A percentile compares a stretch with the other conserved stretches of the same genome.
Conservation (phyloP, 2,888 invertebrate species). For the Lasioglossum villosulum region DNA sequence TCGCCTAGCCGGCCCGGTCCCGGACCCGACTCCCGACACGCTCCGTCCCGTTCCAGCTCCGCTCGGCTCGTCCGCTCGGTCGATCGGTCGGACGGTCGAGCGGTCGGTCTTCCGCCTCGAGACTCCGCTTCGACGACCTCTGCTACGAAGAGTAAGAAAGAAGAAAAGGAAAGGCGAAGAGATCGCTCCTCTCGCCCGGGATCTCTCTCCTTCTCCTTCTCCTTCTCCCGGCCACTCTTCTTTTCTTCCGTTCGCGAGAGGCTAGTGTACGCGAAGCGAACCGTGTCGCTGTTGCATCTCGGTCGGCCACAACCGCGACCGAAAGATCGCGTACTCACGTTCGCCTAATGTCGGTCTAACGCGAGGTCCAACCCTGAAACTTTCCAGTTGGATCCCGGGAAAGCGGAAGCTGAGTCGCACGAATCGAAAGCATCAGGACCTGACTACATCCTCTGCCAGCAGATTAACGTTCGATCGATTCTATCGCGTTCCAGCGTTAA, state of each 20-base stretch:
- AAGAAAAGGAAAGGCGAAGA: background rate
- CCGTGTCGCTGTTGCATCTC: slow-evolving; percentile 68
- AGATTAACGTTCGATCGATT: too few relatives aligned
- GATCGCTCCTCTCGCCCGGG: background rate
- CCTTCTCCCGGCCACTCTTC: background rate
- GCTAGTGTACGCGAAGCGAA: slow-evolving; percentile 65
- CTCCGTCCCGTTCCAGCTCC: background rate
- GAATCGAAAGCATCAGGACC: too few relatives aligned
- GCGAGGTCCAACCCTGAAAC: background rate
- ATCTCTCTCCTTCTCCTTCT: background rate
- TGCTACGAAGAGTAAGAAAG: background rate
- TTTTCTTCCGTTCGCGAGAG: slow-evolving; percentile 46
- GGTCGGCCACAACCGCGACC: background rate
- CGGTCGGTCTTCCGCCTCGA: slow-evolving; percentile 24
- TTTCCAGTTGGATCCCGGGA: background rate
- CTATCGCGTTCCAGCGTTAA: too few relatives aligned
- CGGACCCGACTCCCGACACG: background rate
- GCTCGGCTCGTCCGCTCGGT: background rate
- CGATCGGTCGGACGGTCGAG: background rate
- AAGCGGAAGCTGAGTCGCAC: background rate
- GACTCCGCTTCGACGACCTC: slow-evolving; percentile 15
- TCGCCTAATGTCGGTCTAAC: background rate
- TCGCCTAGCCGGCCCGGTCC: slow-evolving; percentile 17
- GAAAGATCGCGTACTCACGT: background rate
- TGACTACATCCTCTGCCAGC: too few relatives aligned